Evolutionary conservation across 2,113 vertebrate genomes (phyloP), one percentile per base, ranked within the genome.

Genomic region (Laticauda colubrina): DNA sequence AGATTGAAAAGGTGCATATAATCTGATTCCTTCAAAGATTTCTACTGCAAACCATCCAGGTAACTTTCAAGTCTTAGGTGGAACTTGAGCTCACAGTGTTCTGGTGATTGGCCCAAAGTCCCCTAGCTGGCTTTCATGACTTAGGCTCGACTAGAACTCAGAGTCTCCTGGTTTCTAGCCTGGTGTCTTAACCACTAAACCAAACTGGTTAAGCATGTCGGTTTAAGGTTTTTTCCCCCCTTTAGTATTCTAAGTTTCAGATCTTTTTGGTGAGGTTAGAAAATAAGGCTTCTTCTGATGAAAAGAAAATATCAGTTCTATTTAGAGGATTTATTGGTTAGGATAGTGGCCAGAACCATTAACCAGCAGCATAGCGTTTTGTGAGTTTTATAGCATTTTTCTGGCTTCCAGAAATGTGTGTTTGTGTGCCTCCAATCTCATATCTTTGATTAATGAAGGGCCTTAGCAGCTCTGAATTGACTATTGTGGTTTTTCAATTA

Each of bases 181-280:
- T 57, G 21, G 21, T 7, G 6, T 23, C 56, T 24, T 24, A 57
- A 57, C 21, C 57, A 59, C 57, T 24, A 59, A 7, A 59, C 23
- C 23, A 59, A 59, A 59, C 8, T 26, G 57, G 87, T 1, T 24
- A 11, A 11, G 14, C 29, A 1, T 88, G 56, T 86, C 91, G 51
- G 53, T 55, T 91, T 64, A 57, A 95, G 93, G 43, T 93, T 89
- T 89, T 95, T 94, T 91, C 85, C 8, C 94, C 91, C 20, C 81
- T 43, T 57, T 20, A 4, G 10, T 20, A 61, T 51, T 88, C 90
- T 87, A 89, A 89, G 12, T 91, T 24, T 55, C 59, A 53, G 29
- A 29, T 75, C 29, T n/a, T 26, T 26, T 23, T 7, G 23, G 21
- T 4, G 34, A 11, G 20, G 39, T 24, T 15, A 39, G 3, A 26